phyloP scores from a whole-genome alignment of 2,888 invertebrate genomes.

The Teleogryllus oceanicus region DNA sequence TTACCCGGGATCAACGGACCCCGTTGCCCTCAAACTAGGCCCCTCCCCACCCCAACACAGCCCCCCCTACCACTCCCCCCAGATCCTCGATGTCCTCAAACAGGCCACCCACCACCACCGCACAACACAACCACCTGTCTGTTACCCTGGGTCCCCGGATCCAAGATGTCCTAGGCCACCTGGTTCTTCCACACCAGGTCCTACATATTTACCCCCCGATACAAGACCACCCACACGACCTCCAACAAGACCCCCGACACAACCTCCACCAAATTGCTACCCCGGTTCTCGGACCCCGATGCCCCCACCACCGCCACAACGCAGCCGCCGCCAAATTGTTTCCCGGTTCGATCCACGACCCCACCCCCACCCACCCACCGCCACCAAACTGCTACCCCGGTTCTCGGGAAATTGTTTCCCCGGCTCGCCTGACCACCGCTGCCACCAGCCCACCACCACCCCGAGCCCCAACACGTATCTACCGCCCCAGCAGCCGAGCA shows the following conservation, averaged over 20 bases:
- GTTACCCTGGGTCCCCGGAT: constrained; percentile 44
- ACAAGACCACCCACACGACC: constrained; percentile 37
- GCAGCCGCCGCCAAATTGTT: background rate
- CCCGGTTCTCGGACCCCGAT: constrained; percentile 39
- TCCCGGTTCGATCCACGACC: constrained; percentile 35
- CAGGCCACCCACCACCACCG: constrained; percentile 33
- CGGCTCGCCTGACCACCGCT: constrained; percentile 42
- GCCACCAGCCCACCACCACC: constrained; percentile 37
- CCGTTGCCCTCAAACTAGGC: constrained; percentile 38
- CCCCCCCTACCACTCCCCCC: constrained; percentile 39
- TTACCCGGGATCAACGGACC: constrained; percentile 34
- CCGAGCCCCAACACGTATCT: constrained; percentile 23
- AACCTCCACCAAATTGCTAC: background rate
- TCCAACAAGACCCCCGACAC: background rate
- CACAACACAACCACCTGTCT: constrained; percentile 32
- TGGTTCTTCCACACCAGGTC: constrained; percentile 40
- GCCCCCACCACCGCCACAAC: constrained; percentile 38
- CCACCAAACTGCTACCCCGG: constrained; percentile 36
- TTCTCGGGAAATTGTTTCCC: constrained; percentile 42
- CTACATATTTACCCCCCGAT: constrained; percentile 34
- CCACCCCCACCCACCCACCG: constrained; percentile 26
- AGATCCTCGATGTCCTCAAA: constrained; percentile 43
- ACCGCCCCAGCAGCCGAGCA: constrained; percentile 3
- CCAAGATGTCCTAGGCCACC: constrained; percentile 40
- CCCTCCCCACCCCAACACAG: constrained; percentile 39